phyloP scores from a whole-genome alignment of 2,888 invertebrate genomes.

The Rhopalosiphum nymphaeae region DNA sequence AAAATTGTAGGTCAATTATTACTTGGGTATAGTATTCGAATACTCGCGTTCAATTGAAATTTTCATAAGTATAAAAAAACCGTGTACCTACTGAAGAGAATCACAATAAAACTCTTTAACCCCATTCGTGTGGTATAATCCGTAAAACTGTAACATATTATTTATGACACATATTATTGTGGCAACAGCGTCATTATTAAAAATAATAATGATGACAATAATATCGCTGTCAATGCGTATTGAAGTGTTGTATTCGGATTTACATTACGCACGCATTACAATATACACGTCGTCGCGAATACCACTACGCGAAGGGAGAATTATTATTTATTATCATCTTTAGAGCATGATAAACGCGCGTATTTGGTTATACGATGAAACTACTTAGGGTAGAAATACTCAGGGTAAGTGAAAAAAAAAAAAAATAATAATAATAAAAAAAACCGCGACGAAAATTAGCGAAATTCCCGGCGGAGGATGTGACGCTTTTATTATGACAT shows the following conservation, averaged over 20 bases:
- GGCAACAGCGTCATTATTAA: background rate
- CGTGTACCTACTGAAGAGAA: background rate
- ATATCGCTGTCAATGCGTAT: conserved; percentile 16
- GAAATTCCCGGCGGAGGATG: conserved; percentile 47
- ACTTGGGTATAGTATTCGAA: background rate
- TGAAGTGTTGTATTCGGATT: conserved; percentile 18
- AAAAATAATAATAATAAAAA: conserved; percentile 26
- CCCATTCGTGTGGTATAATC: background rate
- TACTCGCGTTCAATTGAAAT: background rate
- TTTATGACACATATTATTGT: background rate
- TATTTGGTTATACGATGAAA: background rate
- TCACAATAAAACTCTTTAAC: background rate
- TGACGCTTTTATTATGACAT: conserved; percentile 1
- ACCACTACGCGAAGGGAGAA: background rate
- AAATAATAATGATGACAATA: background rate
- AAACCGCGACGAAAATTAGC: conserved; percentile 61
- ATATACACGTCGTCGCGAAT: background rate
- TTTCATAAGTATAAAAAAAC: background rate
- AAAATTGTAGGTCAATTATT: background rate
- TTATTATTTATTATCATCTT: background rate
- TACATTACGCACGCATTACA: background rate
- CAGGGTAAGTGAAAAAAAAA: background rate
- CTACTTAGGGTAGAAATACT: background rate
- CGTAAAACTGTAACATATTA: background rate
- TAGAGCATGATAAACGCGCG: background rate